Conservation (phyloP, 2,113 vertebrate species). For the Sphaerodactylus townsendi region DNA sequence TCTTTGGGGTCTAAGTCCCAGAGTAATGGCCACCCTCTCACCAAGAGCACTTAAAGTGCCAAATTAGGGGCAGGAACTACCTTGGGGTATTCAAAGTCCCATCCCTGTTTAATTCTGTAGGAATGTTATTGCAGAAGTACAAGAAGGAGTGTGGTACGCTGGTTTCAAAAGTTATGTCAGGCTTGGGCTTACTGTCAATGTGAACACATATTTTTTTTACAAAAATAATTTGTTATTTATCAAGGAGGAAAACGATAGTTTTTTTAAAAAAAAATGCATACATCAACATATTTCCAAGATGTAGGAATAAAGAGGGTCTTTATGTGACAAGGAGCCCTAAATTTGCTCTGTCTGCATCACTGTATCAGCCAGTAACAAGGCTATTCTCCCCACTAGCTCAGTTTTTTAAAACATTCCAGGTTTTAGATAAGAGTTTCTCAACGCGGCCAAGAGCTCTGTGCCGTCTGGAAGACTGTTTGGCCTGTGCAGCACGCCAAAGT, state of each 20-base stretch:
- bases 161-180: not conserved
- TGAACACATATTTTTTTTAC: not conserved
- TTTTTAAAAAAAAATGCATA: not conserved
- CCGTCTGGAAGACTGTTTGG: not conserved
- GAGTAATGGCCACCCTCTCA: not conserved
- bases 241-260: not conserved
- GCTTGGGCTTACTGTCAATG: not conserved
- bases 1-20: not conserved
- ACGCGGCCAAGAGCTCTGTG: not conserved
- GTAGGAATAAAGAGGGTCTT: accelerated
- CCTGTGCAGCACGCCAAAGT: accelerated
- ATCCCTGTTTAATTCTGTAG: not conserved
- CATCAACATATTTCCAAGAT: not conserved
- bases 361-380: not conserved
- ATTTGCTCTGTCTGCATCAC: not conserved
- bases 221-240: not conserved
- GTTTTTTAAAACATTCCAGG: not conserved
- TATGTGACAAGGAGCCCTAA: not conserved
- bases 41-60: not conserved
- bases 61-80: too few relatives aligned
- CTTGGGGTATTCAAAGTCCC: not conserved
- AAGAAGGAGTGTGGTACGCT: not conserved
- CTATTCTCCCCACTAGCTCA: not conserved
- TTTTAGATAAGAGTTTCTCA: not conserved
- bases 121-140: not conserved